Percentiles rank a stretch among this genome's conserved stretches.
phyloP scores from a whole-genome alignment of 2,113 vertebrate genomes.

The Actenoides hombroni region DNA sequence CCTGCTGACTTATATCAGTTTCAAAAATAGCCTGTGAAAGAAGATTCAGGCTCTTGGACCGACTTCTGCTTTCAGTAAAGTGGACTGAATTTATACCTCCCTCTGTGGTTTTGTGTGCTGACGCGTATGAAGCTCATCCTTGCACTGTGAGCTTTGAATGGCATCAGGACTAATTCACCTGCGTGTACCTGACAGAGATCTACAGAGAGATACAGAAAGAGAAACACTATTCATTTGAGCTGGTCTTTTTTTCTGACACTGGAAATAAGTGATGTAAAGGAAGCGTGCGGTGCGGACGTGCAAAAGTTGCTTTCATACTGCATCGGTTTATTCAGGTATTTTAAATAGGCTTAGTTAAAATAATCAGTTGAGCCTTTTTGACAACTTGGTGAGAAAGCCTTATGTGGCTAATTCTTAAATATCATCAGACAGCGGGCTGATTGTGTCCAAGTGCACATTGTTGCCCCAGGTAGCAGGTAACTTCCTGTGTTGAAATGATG shows the following conservation, averaged over 20 bases:
- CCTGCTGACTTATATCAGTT: neutral
- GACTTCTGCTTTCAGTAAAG: constrained; percentile 7
- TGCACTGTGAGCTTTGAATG: neutral
- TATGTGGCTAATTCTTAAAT: constrained; percentile 56
- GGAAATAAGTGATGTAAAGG: neutral
- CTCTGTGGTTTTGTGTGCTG: neutral
- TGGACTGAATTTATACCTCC: neutral
- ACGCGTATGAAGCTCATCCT: neutral
- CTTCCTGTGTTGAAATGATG: constrained; percentile 62
- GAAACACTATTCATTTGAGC: neutral
- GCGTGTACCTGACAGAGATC: neutral
- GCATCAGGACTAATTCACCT: neutral
- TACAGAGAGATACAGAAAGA: neutral
- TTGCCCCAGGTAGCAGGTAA: constrained; percentile 54
- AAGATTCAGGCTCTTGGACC: neutral
- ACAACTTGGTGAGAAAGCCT: constrained; percentile 12
- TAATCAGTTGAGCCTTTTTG: constrained; percentile 18
- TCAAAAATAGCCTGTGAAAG: constrained; percentile 15
- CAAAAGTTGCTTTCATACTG: neutral
- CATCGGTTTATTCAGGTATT: constrained; percentile 6
- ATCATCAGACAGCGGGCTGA: constrained; percentile 57
- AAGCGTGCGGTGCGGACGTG: neutral
- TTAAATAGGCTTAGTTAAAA: neutral
- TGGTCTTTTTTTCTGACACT: neutral
- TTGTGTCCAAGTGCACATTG: constrained; percentile 38